A percentile compares a stretch with the other conserved stretches of the same genome.
Evolutionary conservation across 1,140 invertebrate species (phyloP).

Genomic region (Asbolus verrucosus): DNA sequence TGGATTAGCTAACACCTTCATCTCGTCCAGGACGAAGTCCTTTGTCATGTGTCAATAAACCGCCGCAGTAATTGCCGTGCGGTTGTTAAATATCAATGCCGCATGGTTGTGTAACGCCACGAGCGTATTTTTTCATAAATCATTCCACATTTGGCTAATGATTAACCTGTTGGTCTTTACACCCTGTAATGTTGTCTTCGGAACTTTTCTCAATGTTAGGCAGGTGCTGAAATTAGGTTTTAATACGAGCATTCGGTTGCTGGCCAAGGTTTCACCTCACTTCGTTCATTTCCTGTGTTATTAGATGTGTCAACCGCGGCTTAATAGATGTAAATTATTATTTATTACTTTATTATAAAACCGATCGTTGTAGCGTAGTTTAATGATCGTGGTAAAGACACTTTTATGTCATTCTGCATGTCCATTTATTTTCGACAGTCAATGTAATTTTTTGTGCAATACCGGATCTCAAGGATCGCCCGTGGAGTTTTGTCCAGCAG

Average conservation of each 20-base stretch:
- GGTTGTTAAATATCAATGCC: background rate
- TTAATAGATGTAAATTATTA: conserved; percentile 10
- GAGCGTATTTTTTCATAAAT: background rate
- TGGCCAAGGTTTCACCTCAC: background rate
- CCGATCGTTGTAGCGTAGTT: background rate
- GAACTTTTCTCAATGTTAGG: too few relatives aligned
- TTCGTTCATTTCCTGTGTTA: conserved; percentile 10
- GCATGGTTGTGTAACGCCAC: background rate
- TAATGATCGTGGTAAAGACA: background rate
- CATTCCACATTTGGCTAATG: background rate
- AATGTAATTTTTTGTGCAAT: background rate
- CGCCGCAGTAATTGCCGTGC: background rate
- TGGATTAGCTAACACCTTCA: conserved; percentile 14
- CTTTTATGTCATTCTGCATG: background rate
- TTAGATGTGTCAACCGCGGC: conserved; percentile 8
- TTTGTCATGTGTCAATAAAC: background rate
- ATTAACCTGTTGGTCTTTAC: background rate
- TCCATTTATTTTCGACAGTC: too few relatives aligned
- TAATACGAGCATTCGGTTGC: too few relatives aligned
- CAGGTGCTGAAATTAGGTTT: too few relatives aligned
- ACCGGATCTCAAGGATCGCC: background rate
- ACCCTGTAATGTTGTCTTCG: too few relatives aligned
- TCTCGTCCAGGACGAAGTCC: conserved; percentile 2
- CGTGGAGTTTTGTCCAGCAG: too few relatives aligned
- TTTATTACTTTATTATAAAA: background rate